Conservation (phyloP, 2,797 vertebrate species). For the Peromyscus melanophrys region DNA sequence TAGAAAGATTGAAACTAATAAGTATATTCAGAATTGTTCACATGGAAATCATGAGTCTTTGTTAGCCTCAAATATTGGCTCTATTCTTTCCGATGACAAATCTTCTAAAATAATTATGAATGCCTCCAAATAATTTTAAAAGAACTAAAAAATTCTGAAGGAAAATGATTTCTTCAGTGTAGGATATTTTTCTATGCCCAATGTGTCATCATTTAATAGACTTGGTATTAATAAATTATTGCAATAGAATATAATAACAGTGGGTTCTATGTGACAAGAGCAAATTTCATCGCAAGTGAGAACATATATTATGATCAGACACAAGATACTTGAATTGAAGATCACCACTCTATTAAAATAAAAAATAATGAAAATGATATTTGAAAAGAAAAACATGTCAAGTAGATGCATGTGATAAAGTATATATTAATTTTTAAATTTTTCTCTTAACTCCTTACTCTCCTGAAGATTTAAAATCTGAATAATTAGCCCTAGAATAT, state of each 20-base stretch:
- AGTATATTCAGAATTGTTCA: constrained; percentile 73
- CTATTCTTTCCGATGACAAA: constrained; percentile 70
- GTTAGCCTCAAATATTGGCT: constrained; percentile 66
- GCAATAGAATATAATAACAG: constrained; percentile 84
- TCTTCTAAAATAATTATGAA: constrained; percentile 66
- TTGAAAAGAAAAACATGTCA: constrained; percentile 87
- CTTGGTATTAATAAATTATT: constrained; percentile 88
- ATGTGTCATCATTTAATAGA: constrained; percentile 86
- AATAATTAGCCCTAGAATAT: constrained; percentile 61
- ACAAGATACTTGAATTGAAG: constrained; percentile 85
- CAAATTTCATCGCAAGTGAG: constrained; percentile 87
- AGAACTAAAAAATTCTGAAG: constrained; percentile 63
- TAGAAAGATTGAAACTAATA: constrained; percentile 77
- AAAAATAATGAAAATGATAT: constrained; percentile 87
- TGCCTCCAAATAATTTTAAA: constrained; percentile 78
- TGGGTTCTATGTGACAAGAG: constrained; percentile 86
- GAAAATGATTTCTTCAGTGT: constrained; percentile 65
- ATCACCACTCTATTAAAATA: constrained; percentile 88
- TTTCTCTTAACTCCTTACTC: constrained; percentile 76
- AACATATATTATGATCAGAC: constrained; percentile 88
- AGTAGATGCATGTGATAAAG: constrained; percentile 75
- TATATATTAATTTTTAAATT: constrained; percentile 70
- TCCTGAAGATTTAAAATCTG: constrained; percentile 57
- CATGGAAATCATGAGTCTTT: constrained; percentile 56
- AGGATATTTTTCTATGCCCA: constrained; percentile 61